These are phyloP conservation scores for Liodrosophila aerea DNA, from an alignment of 2,888 invertebrate species.

Conservation along the genomic window DNA sequence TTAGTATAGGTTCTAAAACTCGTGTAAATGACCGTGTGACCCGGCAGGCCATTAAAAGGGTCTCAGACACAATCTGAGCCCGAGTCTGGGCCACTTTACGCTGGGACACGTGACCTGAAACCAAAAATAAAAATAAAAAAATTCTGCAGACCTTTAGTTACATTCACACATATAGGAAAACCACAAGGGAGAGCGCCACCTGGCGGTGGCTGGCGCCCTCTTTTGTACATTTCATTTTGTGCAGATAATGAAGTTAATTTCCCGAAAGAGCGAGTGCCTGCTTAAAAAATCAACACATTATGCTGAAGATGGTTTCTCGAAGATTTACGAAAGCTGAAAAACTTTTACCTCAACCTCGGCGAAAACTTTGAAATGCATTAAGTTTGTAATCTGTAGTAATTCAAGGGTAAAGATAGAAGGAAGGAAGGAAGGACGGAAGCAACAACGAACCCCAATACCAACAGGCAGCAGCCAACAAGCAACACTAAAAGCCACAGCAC, in stretches of 20 bases:
- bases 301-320: slow-evolving; percentile 45
- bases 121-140: slow-evolving; percentile 17
- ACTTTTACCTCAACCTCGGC: slow-evolving; percentile 32
- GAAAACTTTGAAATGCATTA: slow-evolving; percentile 68
- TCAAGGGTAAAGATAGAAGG: slow-evolving; percentile 18
- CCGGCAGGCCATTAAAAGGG: slow-evolving; percentile 70
- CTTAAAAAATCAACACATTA: slow-evolving; percentile 46
- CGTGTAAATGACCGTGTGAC: slow-evolving; percentile 65
- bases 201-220: slow-evolving; percentile 13
- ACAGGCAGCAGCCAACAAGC: neutral
- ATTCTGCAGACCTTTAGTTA: slow-evolving; percentile 3
- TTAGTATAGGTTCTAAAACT: slow-evolving; percentile 33
- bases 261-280: slow-evolving; percentile 27
- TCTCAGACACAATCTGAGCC: slow-evolving; percentile 46
- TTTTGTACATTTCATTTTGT: slow-evolving; percentile 50
- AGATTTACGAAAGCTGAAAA: slow-evolving; percentile 53
- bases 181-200: slow-evolving; percentile 38
- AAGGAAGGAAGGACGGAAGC: neutral
- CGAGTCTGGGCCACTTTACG: slow-evolving; percentile 49
- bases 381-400: slow-evolving; percentile 62
- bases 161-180: slow-evolving; percentile 22
- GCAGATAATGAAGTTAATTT: slow-evolving; percentile 70
- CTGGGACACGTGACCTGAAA: slow-evolving; percentile 66
- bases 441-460: no score
- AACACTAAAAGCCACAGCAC: slow-evolving; percentile 26